Base-by-base conservation (phyloP, 1,140 invertebrate species). In the Mylabris phalerata region DNA sequence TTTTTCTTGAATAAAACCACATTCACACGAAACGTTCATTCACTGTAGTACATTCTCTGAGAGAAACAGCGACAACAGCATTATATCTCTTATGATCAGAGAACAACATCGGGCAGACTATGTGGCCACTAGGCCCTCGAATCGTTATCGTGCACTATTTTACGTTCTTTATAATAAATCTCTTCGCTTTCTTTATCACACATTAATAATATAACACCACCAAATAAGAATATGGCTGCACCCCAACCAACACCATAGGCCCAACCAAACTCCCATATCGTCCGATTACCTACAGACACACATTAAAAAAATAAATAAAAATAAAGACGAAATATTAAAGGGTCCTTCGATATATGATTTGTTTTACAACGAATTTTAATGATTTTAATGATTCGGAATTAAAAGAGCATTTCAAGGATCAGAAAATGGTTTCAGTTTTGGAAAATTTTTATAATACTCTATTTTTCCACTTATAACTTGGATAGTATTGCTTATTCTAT, bases 111-210 rank as follows among this genome's bases (percentile, higher is more conserved):
- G 81, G 84, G 84, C 83, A 85, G 83, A 83, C 83, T 82, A 80
- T 82, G 83, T 81, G 82, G 82, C 80, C 83, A 84, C 83, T 85
- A 85, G 83, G 83, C 82, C 71, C 78, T 75, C 71, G 81, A 80
- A 67, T 85, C 81, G 63, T 84, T 82, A 60, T 86, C 84, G 64
- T 85, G 84, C 56, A 87, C 84, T 62, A 91, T 90, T 80, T 91
- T 92, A 66, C 89, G 84, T 73, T 98, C 95, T 78, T 98, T 96
- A 79, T 97, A 98, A 78, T 98, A 96, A 69, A 98, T 92, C 76
- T 98, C 94, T 78, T 98, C 95, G 61, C 91, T 94, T 76, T 98
- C 95, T 75, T 97, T 97, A 79, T 98, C 95, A 73, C 95, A 97
- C 40, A 98, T 82, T 63, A 98, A 79, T 54, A 98, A 78, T 11